Conservation (phyloP, 2,888 invertebrate species). For the Macropis europaea region DNA sequence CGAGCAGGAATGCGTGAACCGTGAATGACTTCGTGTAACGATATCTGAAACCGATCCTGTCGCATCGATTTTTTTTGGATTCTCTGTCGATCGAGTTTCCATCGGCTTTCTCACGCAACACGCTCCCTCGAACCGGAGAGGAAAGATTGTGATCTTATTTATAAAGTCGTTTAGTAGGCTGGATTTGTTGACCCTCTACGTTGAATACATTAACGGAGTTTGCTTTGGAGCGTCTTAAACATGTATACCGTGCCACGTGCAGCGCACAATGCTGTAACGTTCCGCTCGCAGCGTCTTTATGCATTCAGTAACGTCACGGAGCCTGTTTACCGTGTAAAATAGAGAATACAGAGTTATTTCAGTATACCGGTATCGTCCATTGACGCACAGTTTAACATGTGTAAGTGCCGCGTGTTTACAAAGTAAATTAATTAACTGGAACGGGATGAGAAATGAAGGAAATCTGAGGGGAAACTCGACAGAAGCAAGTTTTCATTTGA, state of each 20-base stretch:
- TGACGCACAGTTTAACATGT: slow-evolving; percentile 48
- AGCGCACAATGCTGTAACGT: not conserved
- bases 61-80: slow-evolving; percentile 32
- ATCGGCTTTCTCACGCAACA: slow-evolving; percentile 37
- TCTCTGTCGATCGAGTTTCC: slow-evolving; percentile 25
- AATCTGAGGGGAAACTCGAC: not conserved
- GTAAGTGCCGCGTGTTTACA: not conserved
- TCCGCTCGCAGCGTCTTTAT: not conserved
- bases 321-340: slow-evolving; percentile 65
- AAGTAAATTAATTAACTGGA: not conserved
- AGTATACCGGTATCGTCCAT: slow-evolving; percentile 50
- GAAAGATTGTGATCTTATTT: slow-evolving; percentile 26
- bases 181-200: slow-evolving; percentile 8
- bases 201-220: slow-evolving; percentile 8
- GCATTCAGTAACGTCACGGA: slow-evolving; percentile 18
- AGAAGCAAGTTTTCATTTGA: too few relatives aligned
- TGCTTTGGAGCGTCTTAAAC: not conserved
- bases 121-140: not conserved
- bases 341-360: slow-evolving; percentile 62
- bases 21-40: slow-evolving; percentile 19
- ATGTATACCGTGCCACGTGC: not conserved
- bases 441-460: too few relatives aligned
- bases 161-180: slow-evolving; percentile 11
- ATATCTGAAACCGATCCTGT: slow-evolving; percentile 30
- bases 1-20: slow-evolving; percentile 5